Evolutionary conservation across 2,888 invertebrate species (phyloP).

Genomic region (Rhimphoctona megacephalus): DNA sequence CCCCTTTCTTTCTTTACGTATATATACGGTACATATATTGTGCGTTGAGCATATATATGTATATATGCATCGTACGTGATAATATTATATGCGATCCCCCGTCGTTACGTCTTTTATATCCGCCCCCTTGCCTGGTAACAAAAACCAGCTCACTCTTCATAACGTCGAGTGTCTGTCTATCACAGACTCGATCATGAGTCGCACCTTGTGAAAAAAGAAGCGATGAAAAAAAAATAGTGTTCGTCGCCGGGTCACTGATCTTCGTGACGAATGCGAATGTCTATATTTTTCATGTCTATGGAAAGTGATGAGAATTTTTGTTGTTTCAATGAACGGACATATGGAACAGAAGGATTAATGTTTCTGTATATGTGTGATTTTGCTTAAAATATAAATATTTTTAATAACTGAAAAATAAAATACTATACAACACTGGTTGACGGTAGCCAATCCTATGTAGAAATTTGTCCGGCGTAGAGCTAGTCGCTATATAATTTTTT

Average conservation of each 20-base stretch:
- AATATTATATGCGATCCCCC: conserved; percentile 68
- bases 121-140: conserved; percentile 65
- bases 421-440: too few species aligned
- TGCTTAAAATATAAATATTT: not conserved
- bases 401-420: too few species aligned
- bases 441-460: too few species aligned
- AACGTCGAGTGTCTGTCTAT: conserved; percentile 52
- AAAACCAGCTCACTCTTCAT: conserved; percentile 57
- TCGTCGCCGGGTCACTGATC: conserved; percentile 57
- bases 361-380: not conserved
- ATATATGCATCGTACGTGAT: conserved; percentile 79
- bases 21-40: conserved; percentile 34
- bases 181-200: conserved; percentile 47
- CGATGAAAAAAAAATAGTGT: conserved; percentile 40
- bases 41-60: conserved; percentile 34
- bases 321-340: not conserved
- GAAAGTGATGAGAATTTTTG: not conserved
- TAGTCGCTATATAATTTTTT: too few species aligned
- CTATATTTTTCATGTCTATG: not conserved
- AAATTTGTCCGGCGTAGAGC: too few species aligned
- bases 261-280: conserved; percentile 44
- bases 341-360: not conserved
- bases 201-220: conserved; percentile 57
- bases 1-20: conserved; percentile 38
- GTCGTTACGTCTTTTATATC: conserved; percentile 65